phyloP scores from a whole-genome alignment of 2,113 vertebrate genomes.

The Trichechus manatus region DNA sequence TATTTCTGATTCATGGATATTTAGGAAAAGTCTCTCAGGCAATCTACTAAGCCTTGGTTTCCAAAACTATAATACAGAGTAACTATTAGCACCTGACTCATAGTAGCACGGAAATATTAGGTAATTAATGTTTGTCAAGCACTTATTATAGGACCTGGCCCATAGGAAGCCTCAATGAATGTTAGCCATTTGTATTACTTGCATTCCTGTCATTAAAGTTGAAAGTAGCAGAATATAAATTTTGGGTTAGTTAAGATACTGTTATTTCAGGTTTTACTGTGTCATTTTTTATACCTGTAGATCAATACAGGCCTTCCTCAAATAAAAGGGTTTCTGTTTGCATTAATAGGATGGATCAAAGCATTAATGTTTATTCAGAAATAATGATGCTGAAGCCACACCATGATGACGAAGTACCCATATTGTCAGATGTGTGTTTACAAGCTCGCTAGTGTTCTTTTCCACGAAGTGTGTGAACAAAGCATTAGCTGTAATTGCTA shows the following conservation, averaged over 20 bases:
- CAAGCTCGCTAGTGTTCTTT: slow-evolving; percentile 58
- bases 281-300: slow-evolving; percentile 64
- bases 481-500: slow-evolving; percentile 58
- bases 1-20: not conserved
- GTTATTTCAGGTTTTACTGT: slow-evolving; percentile 17
- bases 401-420: not conserved
- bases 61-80: not conserved
- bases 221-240: slow-evolving; percentile 13
- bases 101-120: not conserved
- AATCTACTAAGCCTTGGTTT: not conserved
- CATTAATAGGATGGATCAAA: slow-evolving; percentile 55
- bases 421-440: not conserved
- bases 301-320: slow-evolving; percentile 40
- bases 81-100: not conserved
- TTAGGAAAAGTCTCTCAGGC: not conserved
- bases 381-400: slow-evolving; percentile 18
- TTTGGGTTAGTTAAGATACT: slow-evolving; percentile 9
- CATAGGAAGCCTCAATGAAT: not conserved
- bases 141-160: not conserved
- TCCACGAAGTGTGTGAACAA: slow-evolving; percentile 34
- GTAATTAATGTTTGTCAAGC: not conserved
- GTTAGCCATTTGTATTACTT: not conserved
- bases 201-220: slow-evolving; percentile 13
- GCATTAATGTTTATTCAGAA: slow-evolving; percentile 53
- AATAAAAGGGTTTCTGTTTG: slow-evolving; percentile 48